A percentile compares a stretch with the other conserved stretches of the same genome.
phyloP scores from a whole-genome alignment of 37 sponge, comb jelly and placozoan genomes.

The Aphrocallistes beatrix region DNA sequence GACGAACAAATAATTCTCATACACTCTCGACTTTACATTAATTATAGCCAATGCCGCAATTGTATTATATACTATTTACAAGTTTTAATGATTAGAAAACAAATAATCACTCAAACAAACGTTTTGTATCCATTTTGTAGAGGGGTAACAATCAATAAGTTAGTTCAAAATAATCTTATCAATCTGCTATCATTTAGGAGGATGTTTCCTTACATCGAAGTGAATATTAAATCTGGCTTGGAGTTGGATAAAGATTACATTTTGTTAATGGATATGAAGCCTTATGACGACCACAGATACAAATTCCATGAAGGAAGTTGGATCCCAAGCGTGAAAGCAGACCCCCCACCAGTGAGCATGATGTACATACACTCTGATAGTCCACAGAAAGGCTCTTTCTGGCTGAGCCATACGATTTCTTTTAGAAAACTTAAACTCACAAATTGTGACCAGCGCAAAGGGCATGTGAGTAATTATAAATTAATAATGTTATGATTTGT shows the following conservation, averaged over 20 bases:
- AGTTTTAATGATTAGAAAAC: too few species aligned
- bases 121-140: too few species aligned
- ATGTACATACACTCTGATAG: conserved; percentile 7
- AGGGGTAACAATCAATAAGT: too few species aligned
- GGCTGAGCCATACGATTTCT: not conserved
- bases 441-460: not conserved
- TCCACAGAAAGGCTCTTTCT: conserved; percentile 10
- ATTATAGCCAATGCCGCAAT: too few species aligned
- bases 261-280: not conserved
- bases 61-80: too few species aligned
- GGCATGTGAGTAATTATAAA: not conserved
- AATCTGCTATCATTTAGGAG: not conserved
- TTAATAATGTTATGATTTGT: too few species aligned
- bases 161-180: not conserved
- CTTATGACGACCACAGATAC: not conserved
- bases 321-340: conserved; percentile 1
- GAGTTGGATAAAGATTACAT: conserved; percentile 11
- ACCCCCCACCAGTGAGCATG: not conserved
- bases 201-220: conserved; percentile 6
- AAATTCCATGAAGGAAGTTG: not conserved
- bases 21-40: too few species aligned
- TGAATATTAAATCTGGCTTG: not conserved
- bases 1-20: too few species aligned
- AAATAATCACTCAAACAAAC: too few species aligned
- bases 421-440: conserved; percentile 4